phyloP scores from a whole-genome alignment of 2,888 invertebrate species.

The Cantharis rufa region DNA sequence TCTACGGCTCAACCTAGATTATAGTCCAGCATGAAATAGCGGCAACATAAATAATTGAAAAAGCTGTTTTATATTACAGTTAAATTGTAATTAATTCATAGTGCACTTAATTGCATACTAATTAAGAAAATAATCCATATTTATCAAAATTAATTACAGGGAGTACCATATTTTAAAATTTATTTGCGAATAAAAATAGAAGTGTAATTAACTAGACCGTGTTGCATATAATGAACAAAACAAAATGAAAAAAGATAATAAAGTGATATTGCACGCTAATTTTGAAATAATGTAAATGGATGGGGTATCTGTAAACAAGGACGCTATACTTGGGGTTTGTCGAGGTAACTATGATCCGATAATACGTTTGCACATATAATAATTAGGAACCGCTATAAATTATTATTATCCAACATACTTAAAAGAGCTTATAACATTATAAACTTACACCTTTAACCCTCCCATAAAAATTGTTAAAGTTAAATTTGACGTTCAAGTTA shows the following conservation, averaged over 20 bases:
- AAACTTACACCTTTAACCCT: not conserved
- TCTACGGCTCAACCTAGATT: not conserved
- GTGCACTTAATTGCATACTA: not conserved
- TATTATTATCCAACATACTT: conserved; percentile 17
- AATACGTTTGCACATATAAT: conserved; percentile 27
- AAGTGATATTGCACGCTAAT: not conserved
- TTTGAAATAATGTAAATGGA: not conserved
- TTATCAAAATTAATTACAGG: not conserved
- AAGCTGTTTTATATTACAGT: not conserved
- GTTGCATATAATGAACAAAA: not conserved
- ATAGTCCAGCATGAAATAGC: not conserved
- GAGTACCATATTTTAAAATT: not conserved
- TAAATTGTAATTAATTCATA: not conserved
- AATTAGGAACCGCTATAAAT: conserved; percentile 22
- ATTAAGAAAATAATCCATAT: not conserved
- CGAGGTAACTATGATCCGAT: conserved; percentile 26
- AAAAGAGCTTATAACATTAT: conserved; percentile 18
- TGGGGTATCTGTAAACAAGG: not conserved
- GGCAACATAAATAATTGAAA: not conserved
- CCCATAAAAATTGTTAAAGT: not conserved
- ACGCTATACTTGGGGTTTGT: not conserved
- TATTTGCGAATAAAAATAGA: not conserved
- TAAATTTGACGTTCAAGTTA: not conserved
- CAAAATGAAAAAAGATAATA: not conserved
- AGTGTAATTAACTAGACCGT: not conserved